phyloP scores from a whole-genome alignment of 1,140 invertebrate species.

The Ceratina calcarata region DNA sequence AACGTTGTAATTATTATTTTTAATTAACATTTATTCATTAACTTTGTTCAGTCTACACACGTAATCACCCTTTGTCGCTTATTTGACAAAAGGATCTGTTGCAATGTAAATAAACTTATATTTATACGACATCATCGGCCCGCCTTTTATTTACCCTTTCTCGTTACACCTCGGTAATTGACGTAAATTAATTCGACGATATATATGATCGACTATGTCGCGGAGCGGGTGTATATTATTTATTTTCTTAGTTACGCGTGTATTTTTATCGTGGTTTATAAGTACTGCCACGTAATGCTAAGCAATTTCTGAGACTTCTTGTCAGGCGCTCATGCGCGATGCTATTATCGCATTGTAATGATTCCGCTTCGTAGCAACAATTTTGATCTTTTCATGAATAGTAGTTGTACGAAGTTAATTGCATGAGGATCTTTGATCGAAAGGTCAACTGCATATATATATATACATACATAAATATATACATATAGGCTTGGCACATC shows the following conservation, averaged over 20 bases:
- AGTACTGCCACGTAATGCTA: constrained; percentile 57
- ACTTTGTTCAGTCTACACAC: constrained; percentile 72
- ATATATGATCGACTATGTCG: neutral
- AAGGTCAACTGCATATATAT: neutral
- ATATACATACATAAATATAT: neutral
- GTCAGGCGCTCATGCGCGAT: constrained; percentile 52
- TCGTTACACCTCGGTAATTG: neutral
- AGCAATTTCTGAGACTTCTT: constrained; percentile 48
- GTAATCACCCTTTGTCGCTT: constrained; percentile 70
- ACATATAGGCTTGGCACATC: too few species aligned
- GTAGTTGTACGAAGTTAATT: neutral
- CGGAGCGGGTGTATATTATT: neutral
- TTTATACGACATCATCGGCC: constrained; percentile 71
- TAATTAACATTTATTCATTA: constrained; percentile 73
- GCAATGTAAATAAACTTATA: constrained; percentile 81
- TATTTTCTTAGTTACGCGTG: constrained; percentile 32
- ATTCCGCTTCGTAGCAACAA: neutral
- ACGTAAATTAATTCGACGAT: neutral
- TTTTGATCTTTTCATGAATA: constrained; percentile 4
- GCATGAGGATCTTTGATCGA: neutral
- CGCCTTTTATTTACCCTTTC: neutral
- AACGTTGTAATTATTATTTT: constrained; percentile 77
- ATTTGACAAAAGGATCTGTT: constrained; percentile 75
- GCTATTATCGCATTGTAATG: constrained; percentile 25
- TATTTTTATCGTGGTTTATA: constrained; percentile 53